Evolutionary conservation across 1,140 invertebrate genomes (phyloP).

Genomic region (Chironomus striatipennis): DNA sequence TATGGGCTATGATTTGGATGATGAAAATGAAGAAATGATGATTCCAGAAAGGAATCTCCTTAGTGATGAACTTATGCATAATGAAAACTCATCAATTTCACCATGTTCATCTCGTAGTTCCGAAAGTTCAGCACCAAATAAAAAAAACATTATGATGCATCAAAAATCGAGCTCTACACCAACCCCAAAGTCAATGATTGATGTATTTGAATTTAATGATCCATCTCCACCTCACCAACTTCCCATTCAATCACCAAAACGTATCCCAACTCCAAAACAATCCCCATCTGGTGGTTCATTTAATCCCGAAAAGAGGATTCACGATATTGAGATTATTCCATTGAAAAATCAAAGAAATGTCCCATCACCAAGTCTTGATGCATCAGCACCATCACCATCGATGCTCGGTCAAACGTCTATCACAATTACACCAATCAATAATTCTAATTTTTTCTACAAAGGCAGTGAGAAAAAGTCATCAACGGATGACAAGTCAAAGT

Average conservation of each 20-base stretch:
- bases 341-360: conserved; percentile 45
- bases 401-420: conserved; percentile 26
- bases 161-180: not conserved
- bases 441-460: conserved; percentile 4
- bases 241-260: not conserved
- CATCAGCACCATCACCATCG: conserved; percentile 35
- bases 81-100: conserved; percentile 23
- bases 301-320: conserved; percentile 45
- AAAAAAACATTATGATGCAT: not conserved
- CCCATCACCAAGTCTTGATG: conserved; percentile 46
- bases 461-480: not conserved
- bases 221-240: not conserved
- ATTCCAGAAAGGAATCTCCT: not conserved
- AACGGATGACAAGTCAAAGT: conserved; percentile 40
- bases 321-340: conserved; percentile 60
- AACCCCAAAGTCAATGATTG: conserved; percentile 18
- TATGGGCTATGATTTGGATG: not conserved
- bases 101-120: conserved; percentile 27
- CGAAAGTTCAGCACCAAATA: conserved; percentile 26
- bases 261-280: not conserved
- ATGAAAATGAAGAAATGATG: not conserved
- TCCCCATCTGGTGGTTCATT: conserved; percentile 25
- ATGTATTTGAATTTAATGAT: conserved; percentile 10
- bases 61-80: not conserved
- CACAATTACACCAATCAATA: conserved; percentile 29